A percentile compares a stretch with the other conserved stretches of the same genome.
Evolutionary conservation across 2,113 vertebrate genomes (phyloP).

Genomic region (Pleuronectes platessa): DNA sequence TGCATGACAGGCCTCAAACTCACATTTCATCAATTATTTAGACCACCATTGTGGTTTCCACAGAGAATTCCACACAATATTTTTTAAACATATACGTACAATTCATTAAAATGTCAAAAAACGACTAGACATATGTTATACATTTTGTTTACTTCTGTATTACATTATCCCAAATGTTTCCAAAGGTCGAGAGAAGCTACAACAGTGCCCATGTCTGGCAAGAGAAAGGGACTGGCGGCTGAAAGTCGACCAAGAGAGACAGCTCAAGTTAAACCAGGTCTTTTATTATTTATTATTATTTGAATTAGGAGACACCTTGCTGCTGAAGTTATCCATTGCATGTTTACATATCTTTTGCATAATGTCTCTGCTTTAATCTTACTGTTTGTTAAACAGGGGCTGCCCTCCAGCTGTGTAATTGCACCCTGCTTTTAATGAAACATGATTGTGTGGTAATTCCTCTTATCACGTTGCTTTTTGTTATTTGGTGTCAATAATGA

Average conservation of each 20-base stretch:
- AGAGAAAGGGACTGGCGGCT: too few species aligned
- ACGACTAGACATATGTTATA: too few species aligned
- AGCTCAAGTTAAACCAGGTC: too few species aligned
- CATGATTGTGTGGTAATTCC: slow-evolving; percentile 15
- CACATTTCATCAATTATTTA: slow-evolving; percentile 30
- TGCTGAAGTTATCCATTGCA: background rate
- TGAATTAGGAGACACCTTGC: too few species aligned
- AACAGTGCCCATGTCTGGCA: too few species aligned
- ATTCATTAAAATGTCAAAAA: too few species aligned
- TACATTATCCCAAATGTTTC: background rate
- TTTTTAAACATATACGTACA: background rate
- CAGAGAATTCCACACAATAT: background rate
- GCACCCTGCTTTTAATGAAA: slow-evolving; percentile 29
- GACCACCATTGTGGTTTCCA: background rate
- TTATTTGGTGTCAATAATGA: slow-evolving; percentile 17
- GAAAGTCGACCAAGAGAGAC: too few species aligned
- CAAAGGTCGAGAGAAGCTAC: too few species aligned
- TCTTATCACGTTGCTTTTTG: slow-evolving; percentile 17
- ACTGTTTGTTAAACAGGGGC: slow-evolving; percentile 7
- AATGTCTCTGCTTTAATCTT: background rate
- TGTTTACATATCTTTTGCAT: slow-evolving; percentile 13
- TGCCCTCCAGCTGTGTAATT: slow-evolving; percentile 37
- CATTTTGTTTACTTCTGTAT: background rate
- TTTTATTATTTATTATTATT: too few species aligned
- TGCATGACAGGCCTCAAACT: slow-evolving; percentile 14